Evolutionary conservation across 2,113 vertebrate species (phyloP).

Genomic region (Macaca fascicularis): DNA sequence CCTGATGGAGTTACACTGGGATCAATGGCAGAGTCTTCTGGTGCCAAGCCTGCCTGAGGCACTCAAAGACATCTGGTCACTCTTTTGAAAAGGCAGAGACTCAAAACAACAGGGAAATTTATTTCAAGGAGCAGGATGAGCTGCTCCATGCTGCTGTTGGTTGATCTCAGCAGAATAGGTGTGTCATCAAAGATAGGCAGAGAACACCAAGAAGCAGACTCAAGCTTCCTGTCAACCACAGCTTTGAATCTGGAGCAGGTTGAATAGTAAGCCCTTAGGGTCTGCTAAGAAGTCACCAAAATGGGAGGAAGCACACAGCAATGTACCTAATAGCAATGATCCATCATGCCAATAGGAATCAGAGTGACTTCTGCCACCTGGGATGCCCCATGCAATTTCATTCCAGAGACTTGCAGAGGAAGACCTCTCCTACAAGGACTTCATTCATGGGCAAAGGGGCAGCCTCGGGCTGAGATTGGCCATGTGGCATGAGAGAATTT

Average conservation of each 20-base stretch:
- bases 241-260: neutral
- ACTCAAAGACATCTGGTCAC: conserved; percentile 80
- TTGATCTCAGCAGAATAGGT: neutral
- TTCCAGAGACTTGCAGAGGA: neutral
- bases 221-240: neutral
- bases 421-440: neutral
- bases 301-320: neutral
- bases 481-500: neutral
- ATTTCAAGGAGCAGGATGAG: conserved; percentile 66
- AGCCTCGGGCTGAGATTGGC: neutral
- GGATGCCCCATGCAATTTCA: neutral
- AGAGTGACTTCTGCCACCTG: neutral
- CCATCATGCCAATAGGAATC: neutral
- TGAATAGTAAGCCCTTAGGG: neutral
- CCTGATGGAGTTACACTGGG: conserved; percentile 58
- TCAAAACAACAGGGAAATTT: conserved; percentile 70
- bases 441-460: accelerated
- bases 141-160: neutral
- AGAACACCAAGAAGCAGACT: neutral
- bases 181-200: neutral
- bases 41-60: conserved; percentile 74
- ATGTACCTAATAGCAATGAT: neutral
- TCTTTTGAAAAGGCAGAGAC: conserved; percentile 69
- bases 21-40: conserved; percentile 52
- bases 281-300: neutral